A percentile compares a stretch with the other conserved stretches of the same genome.
phyloP scores from a whole-genome alignment of 2,888 invertebrate species.

The Xanthostigma xanthostigma region DNA sequence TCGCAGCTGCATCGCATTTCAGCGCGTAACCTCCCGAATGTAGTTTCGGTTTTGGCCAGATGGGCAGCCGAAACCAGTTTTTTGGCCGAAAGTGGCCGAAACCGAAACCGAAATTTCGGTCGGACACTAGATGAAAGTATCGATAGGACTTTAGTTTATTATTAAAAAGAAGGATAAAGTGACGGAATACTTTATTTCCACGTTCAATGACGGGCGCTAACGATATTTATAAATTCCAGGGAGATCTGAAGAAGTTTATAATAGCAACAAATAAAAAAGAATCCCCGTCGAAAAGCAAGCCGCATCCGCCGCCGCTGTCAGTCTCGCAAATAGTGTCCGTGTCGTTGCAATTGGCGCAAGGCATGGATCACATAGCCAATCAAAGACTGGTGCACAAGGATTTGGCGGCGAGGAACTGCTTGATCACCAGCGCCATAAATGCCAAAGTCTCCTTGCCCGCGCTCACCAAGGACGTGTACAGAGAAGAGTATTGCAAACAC shows the following conservation, averaged over 20 bases:
- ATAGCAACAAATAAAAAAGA: constrained; percentile 42
- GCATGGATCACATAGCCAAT: constrained; percentile 63
- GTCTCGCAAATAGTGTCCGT: constrained; percentile 50
- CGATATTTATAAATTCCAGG: constrained; percentile 35
- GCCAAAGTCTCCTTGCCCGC: constrained; percentile 74
- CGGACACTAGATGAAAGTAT: too few species aligned
- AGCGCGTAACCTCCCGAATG: too few species aligned
- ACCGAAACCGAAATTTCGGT: too few species aligned
- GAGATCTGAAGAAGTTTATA: constrained; percentile 82
- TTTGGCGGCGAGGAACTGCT: constrained; percentile 81
- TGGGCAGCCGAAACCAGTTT: too few species aligned
- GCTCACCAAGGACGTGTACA: constrained; percentile 71
- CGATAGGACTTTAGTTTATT: too few species aligned
- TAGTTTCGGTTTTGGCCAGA: too few species aligned
- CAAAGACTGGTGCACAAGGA: constrained; percentile 76
- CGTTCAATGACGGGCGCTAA: constrained; percentile 5
- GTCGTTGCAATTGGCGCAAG: constrained; percentile 63
- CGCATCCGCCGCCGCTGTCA: constrained; percentile 42
- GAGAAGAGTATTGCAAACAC: constrained; percentile 77
- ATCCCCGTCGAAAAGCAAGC: neutral
- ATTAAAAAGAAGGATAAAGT: too few species aligned
- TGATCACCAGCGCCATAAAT: constrained; percentile 66
- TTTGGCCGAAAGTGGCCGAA: too few species aligned
- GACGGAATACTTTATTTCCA: constrained; percentile 6
- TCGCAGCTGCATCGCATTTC: too few species aligned